A percentile compares a stretch with the other conserved stretches of the same genome.
Evolutionary conservation across 2,888 invertebrate genomes (phyloP).

Genomic region (Hesperia comma): DNA sequence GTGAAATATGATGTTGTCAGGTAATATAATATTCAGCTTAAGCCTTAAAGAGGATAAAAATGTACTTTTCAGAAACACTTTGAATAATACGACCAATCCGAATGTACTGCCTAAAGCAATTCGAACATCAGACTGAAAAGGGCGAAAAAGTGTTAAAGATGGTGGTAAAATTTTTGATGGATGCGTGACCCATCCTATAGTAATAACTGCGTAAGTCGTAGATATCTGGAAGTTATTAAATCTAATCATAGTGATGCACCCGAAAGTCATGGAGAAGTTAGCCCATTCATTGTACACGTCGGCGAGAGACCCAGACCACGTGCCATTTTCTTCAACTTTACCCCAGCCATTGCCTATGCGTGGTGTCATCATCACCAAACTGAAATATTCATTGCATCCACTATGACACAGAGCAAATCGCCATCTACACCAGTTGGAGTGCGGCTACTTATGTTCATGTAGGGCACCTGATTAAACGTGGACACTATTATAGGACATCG

Average conservation of each 20-base stretch:
- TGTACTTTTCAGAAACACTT: constrained; percentile 52
- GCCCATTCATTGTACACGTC: constrained; percentile 65
- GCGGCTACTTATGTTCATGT: constrained; percentile 58
- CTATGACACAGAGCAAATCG: constrained; percentile 59
- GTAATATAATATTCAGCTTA: constrained; percentile 41
- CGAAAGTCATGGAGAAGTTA: constrained; percentile 72
- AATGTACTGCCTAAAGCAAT: constrained; percentile 58
- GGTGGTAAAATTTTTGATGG: constrained; percentile 56
- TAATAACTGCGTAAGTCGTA: constrained; percentile 50
- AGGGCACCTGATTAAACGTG: constrained; percentile 65
- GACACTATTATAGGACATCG: constrained; percentile 63
- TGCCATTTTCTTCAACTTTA: constrained; percentile 54
- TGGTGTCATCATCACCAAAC: constrained; percentile 59
- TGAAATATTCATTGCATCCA: constrained; percentile 61
- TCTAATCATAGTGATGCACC: constrained; percentile 59
- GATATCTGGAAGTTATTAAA: constrained; percentile 64
- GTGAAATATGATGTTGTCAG: constrained; percentile 48
- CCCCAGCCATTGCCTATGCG: constrained; percentile 65
- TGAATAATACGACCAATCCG: constrained; percentile 54
- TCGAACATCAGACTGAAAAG: constrained; percentile 55
- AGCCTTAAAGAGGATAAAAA: constrained; percentile 47
- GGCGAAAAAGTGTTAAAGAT: constrained; percentile 63
- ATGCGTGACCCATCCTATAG: constrained; percentile 65
- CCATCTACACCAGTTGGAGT: constrained; percentile 65
- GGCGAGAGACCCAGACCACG: constrained; percentile 70